phyloP scores from a whole-genome alignment of 2,888 invertebrate genomes.

The Scaeva pyrastri region DNA sequence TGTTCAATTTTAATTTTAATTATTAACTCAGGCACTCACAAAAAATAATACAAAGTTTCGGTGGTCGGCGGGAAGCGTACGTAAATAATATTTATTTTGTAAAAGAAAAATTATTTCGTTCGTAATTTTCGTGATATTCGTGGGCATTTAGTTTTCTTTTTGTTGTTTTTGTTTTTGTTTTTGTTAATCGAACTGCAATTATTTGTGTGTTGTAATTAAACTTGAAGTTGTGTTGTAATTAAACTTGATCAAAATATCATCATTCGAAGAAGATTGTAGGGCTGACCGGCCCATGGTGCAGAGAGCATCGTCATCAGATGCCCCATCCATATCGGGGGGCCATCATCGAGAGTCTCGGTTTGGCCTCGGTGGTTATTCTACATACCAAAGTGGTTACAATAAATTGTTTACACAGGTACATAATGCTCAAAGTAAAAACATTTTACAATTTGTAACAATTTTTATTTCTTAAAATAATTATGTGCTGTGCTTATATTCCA shows the following conservation, averaged over 20 bases:
- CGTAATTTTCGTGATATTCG: not conserved
- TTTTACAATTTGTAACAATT: not conserved
- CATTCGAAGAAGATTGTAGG: constrained; percentile 84
- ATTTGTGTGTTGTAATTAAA: constrained; percentile 8
- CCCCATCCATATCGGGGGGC: constrained; percentile 82
- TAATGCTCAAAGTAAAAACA: constrained; percentile 53
- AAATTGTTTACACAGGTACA: constrained; percentile 84
- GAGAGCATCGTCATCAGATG: constrained; percentile 84
- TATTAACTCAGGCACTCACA: constrained; percentile 10
- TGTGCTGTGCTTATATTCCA: too few relatives aligned
- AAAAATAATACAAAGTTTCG: constrained; percentile 9
- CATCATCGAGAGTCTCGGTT: constrained; percentile 84
- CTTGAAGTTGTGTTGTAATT: constrained; percentile 77
- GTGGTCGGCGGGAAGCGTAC: not conserved
- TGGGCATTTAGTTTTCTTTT: not conserved
- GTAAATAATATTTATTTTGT: constrained; percentile 16
- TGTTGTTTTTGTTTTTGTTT: constrained; percentile 6
- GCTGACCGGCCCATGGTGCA: constrained; percentile 85
- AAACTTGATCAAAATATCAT: constrained; percentile 83
- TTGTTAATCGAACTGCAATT: constrained; percentile 51
- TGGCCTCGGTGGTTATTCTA: constrained; percentile 83
- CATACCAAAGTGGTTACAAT: constrained; percentile 84
- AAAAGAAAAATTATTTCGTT: not conserved
- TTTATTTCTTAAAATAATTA: not conserved
- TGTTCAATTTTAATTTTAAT: constrained; percentile 23